Evolutionary conservation across 2,888 invertebrate species (phyloP).

Genomic region (Temnothorax ravouxi): DNA sequence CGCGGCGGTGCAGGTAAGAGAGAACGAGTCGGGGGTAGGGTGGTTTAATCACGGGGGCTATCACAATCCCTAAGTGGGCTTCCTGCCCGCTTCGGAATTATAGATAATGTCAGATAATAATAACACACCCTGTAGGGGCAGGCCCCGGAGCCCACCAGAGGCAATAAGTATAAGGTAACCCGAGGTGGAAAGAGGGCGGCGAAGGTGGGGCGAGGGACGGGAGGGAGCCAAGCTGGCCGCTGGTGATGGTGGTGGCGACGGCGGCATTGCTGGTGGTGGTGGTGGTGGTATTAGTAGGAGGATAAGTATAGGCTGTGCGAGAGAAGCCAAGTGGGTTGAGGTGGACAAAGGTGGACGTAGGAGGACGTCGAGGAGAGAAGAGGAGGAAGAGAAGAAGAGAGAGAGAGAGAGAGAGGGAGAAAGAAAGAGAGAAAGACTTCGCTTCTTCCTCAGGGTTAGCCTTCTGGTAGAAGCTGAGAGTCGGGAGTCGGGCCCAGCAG

Average conservation of each 20-base stretch:
- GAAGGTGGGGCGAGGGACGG: conserved; percentile 60
- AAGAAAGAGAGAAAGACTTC: conserved; percentile 68
- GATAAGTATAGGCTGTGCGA: conserved; percentile 85
- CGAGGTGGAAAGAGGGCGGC: conserved; percentile 73
- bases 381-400: conserved; percentile 57
- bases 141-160: conserved; percentile 80
- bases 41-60: conserved; percentile 86
- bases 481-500: conserved; percentile 84
- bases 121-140: conserved; percentile 84
- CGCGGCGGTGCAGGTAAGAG: conserved; percentile 60
- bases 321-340: conserved; percentile 76
- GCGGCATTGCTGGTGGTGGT: conserved; percentile 76
- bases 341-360: conserved; percentile 68
- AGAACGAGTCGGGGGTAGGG: conserved; percentile 74
- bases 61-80: conserved; percentile 86
- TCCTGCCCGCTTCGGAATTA: conserved; percentile 86
- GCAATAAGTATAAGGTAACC: conserved; percentile 85
- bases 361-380: conserved; percentile 43
- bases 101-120: conserved; percentile 87
- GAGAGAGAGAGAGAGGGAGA: conserved; percentile 65
- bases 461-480: conserved; percentile 82
- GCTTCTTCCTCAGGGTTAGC: conserved; percentile 81
- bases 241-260: conserved; percentile 75
- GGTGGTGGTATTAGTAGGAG: conserved; percentile 85
- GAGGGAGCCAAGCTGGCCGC: conserved; percentile 52